phyloP scores from a whole-genome alignment of 2,113 vertebrate species.

The Hippocampus comes region DNA sequence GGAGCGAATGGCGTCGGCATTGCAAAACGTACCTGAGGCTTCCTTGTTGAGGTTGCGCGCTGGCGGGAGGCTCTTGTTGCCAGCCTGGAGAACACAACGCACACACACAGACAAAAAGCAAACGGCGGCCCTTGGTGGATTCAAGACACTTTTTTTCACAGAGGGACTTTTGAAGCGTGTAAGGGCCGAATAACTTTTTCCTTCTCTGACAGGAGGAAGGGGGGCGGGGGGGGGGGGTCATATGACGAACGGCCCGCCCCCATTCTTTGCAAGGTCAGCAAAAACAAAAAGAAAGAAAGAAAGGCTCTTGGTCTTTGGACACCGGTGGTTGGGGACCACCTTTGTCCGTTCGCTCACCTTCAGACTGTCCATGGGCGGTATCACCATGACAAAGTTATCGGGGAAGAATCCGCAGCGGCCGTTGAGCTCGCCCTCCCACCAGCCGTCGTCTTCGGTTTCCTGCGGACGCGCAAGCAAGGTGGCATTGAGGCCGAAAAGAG shows the following conservation, averaged over 20 bases:
- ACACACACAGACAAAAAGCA: constrained; percentile 26
- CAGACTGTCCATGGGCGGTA: constrained; percentile 60
- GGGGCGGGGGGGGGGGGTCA: too few relatives aligned
- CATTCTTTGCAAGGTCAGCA: too few relatives aligned
- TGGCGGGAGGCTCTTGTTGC: constrained; percentile 51
- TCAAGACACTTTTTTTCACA: constrained; percentile 34
- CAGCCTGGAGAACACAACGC: constrained; percentile 40
- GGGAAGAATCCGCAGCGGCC: constrained; percentile 82
- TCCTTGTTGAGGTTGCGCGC: constrained; percentile 35
- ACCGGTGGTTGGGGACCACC: too few relatives aligned
- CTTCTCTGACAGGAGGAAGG: too few relatives aligned
- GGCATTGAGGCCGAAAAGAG: not conserved
- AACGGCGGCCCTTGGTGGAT: not conserved
- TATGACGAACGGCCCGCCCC: too few relatives aligned
- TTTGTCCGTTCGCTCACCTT: constrained; percentile 60
- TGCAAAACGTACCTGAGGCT: constrained; percentile 49
- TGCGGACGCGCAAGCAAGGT: constrained; percentile 49
- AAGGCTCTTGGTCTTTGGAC: too few relatives aligned
- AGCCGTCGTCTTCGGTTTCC: constrained; percentile 80
- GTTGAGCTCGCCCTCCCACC: constrained; percentile 84
- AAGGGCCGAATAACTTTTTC: too few relatives aligned
- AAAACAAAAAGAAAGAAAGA: too few relatives aligned
- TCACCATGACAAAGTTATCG: constrained; percentile 82
- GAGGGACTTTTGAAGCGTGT: constrained; percentile 29
- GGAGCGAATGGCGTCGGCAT: too few relatives aligned